phyloP scores from a whole-genome alignment of 2,113 vertebrate species.

The Otocyon megalotis region DNA sequence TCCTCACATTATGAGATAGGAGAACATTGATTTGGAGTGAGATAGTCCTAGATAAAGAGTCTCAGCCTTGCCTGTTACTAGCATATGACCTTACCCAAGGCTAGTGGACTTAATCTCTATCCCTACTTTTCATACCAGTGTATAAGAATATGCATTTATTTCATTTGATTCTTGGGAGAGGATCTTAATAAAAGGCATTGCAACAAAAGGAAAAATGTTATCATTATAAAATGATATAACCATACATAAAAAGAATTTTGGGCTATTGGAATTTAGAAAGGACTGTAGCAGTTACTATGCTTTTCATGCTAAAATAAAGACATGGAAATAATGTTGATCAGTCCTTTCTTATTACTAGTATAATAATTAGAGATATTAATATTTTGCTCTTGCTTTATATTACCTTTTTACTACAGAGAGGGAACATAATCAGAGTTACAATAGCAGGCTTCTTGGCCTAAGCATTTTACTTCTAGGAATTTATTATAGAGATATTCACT shows the following conservation, averaged over 20 bases:
- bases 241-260: background rate
- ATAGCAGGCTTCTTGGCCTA: background rate
- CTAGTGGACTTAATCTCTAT: background rate
- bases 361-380: background rate
- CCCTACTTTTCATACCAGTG: background rate
- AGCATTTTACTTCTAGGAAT: background rate
- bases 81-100: background rate
- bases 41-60: background rate
- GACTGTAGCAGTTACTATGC: background rate
- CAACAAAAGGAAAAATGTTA: background rate
- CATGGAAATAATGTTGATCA: background rate
- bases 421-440: background rate
- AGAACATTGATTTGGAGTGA: background rate
- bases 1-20: background rate
- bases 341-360: background rate
- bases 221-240: background rate
- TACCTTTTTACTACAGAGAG: background rate
- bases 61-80: background rate
- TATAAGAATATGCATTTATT: background rate
- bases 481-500: background rate
- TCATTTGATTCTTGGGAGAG: background rate
- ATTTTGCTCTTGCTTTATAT: background rate
- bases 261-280: background rate
- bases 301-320: background rate
- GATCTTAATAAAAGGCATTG: background rate